Evolutionary conservation across 2,113 vertebrate species (phyloP).

Genomic region (Tragulus kanchil): DNA sequence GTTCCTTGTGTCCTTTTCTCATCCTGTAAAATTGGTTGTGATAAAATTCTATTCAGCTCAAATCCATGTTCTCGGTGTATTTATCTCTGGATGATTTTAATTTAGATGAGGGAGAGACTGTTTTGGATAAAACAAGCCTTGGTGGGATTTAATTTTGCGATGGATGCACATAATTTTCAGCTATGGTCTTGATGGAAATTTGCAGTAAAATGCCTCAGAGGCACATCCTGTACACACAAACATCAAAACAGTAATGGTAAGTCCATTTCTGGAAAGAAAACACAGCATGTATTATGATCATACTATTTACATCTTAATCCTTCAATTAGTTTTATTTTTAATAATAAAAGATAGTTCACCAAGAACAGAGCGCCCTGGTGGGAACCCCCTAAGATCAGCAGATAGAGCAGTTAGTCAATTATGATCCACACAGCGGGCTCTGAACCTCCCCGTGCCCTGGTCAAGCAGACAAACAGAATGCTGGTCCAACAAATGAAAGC

Average conservation of each 20-base stretch:
- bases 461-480: background rate
- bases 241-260: too few species aligned
- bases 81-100: background rate
- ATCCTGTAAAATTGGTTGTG: background rate
- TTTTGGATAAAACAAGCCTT: background rate
- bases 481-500: background rate
- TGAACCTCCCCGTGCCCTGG: background rate
- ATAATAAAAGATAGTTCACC: background rate
- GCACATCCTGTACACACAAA: background rate
- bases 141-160: background rate
- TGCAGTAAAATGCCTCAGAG: background rate
- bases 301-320: background rate
- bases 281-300: background rate
- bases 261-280: background rate
- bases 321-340: constrained; percentile 1
- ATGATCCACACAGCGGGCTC: background rate
- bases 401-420: background rate
- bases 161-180: background rate
- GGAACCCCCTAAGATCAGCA: background rate
- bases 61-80: background rate
- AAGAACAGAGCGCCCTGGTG: background rate
- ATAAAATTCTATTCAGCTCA: background rate
- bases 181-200: background rate
- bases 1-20: background rate
- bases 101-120: background rate